These are phyloP conservation scores for Sinotaia quadrata DNA, from an alignment of 2,888 invertebrate species.

Conservation along the genomic window DNA sequence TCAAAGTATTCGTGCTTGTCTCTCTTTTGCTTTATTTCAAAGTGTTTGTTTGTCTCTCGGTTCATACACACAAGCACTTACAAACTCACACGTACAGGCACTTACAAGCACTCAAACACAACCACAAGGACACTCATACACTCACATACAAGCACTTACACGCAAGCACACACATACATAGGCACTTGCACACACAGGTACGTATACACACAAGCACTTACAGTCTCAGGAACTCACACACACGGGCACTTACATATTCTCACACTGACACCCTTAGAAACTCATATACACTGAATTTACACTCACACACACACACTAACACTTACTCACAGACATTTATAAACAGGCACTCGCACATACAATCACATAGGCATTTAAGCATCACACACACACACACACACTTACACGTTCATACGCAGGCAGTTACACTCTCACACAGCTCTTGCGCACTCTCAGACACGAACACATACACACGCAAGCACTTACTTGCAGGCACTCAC, in stretches of 20 bases:
- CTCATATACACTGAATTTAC: neutral
- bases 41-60: too few relatives aligned
- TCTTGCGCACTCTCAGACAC: too few relatives aligned
- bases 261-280: neutral
- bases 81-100: slow-evolving; percentile 11
- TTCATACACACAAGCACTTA: slow-evolving; percentile 7
- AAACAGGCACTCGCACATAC: neutral
- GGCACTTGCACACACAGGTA: slow-evolving; percentile 6
- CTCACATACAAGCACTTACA: neutral
- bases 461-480: neutral
- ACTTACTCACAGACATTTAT: neutral
- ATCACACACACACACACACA: slow-evolving; percentile 12
- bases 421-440: too few relatives aligned
- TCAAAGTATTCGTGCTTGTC: too few relatives aligned
- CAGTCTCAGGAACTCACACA: neutral
- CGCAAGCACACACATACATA: slow-evolving; percentile 10
- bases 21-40: too few relatives aligned
- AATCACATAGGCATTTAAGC: neutral
- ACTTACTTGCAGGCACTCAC: too few relatives aligned
- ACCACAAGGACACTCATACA: too few relatives aligned
- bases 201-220: neutral
- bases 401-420: neutral
- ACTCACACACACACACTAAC: slow-evolving; percentile 4
- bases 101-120: too few relatives aligned
- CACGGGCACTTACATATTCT: neutral